Evolutionary conservation across 2,888 invertebrate species (phyloP).

Genomic region (Argyra leucocephala): DNA sequence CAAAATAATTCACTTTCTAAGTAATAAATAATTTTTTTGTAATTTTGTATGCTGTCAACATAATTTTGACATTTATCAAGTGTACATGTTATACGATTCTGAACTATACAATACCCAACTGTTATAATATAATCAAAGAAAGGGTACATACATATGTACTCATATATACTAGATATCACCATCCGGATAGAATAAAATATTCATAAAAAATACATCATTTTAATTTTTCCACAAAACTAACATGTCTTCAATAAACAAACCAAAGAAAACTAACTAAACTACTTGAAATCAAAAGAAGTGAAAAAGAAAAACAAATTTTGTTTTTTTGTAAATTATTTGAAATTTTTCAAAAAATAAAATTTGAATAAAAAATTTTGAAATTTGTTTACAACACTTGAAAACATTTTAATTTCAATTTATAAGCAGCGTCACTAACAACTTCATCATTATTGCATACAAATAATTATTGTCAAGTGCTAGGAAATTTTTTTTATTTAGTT

Average conservation of each 20-base stretch:
- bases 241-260: too few species aligned
- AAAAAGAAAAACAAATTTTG: too few species aligned
- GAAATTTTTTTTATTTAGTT: too few species aligned
- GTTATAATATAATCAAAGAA: neutral
- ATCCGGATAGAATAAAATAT: neutral
- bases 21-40: neutral
- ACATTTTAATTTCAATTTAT: neutral
- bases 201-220: neutral
- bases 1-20: neutral
- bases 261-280: too few species aligned
- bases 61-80: neutral
- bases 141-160: neutral
- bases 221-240: neutral
- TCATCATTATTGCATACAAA: neutral
- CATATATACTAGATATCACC: neutral
- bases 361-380: neutral
- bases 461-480: neutral
- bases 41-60: neutral
- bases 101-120: neutral
- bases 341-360: neutral
- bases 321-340: neutral
- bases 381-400: slow-evolving; percentile 1
- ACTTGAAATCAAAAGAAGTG: too few species aligned
- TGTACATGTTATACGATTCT: neutral
- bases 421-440: neutral